Base-by-base conservation (phyloP, 2,888 invertebrate species). In the Cremastinae sp. region DNA sequence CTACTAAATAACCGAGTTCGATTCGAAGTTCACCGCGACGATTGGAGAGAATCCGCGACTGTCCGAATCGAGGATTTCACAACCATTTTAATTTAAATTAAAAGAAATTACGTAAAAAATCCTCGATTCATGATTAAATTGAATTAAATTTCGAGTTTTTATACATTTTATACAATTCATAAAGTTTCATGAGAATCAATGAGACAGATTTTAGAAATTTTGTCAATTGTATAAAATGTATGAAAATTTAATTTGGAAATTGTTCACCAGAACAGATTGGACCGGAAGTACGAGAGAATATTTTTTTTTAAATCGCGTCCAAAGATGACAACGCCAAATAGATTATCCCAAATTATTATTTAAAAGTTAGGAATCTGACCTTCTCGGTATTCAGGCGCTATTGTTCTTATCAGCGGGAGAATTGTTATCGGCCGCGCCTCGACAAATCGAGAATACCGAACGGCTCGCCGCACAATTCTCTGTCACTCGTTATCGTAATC, bases 1-100 rank as follows among this genome's bases (percentile, higher is more conserved):
- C 75, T 87, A 86, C 72, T 83, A 82, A 78, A 70, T 41, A 18
- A 28, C 41, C 22, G 69, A 73, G 76, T 76, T 76, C 69, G 8
- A 39, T 37, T 76, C 76, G 65, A 65, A 41, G 76, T 73, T 76
- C 70, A 65, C 73, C 73, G 18, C 18, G 14, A 12, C 64, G 35
- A 43, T 47, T 47, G 39, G 43, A 47, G 16, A 43, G 18, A 47
- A 59, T 16, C 37, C 14, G 28, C 65, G 45, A 61, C 49, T 55
- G 20, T 28, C 28, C 28, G 28, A 5, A 28, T 28, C 28, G 28
- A 28, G 28, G 28, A 22, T 70, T 47, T n/a, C n/a, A n/a, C 64
- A 53, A 65, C 16, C 55, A 37, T 37, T 65, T 37, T 43, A 28
- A 28, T 28, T 41, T 41, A 47, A 12, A 56, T n/a, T 39, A 22